Evolutionary conservation across 2,888 invertebrate genomes (phyloP).

Genomic region (Pandemis heparana): DNA sequence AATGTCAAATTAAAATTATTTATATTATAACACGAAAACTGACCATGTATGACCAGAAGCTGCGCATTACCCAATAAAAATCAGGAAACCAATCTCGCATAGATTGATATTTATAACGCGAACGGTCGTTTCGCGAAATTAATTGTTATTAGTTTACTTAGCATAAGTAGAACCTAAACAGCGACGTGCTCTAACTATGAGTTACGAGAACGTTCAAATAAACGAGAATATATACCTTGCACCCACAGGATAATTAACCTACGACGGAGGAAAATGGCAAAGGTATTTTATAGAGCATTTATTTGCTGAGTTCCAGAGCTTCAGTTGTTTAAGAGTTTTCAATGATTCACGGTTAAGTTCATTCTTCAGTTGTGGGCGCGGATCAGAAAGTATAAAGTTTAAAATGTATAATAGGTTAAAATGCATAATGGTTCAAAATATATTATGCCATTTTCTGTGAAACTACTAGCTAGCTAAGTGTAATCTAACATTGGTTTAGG

Average conservation of each 20-base stretch:
- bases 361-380: too few species aligned
- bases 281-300: background rate
- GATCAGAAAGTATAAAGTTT: too few species aligned
- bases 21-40: too few species aligned
- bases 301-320: constrained; percentile 1
- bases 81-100: constrained; percentile 18
- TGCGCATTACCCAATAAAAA: background rate
- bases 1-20: too few species aligned
- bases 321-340: too few species aligned
- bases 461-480: too few species aligned
- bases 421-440: too few species aligned
- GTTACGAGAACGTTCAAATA: constrained; percentile 22
- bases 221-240: constrained; percentile 34
- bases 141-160: constrained; percentile 42
- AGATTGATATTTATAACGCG: constrained; percentile 35
- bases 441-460: too few species aligned
- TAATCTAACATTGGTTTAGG: too few species aligned
- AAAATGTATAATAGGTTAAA: too few species aligned
- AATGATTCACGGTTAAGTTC: too few species aligned
- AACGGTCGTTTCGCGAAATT: constrained; percentile 16
- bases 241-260: constrained; percentile 30
- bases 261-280: constrained; percentile 16
- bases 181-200: constrained; percentile 33
- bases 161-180: constrained; percentile 38
- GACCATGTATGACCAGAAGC: background rate